Percentiles rank a stretch among this genome's conserved stretches.
Evolutionary conservation across 2,113 vertebrate species (phyloP).

Genomic region (Litocranius walleri): DNA sequence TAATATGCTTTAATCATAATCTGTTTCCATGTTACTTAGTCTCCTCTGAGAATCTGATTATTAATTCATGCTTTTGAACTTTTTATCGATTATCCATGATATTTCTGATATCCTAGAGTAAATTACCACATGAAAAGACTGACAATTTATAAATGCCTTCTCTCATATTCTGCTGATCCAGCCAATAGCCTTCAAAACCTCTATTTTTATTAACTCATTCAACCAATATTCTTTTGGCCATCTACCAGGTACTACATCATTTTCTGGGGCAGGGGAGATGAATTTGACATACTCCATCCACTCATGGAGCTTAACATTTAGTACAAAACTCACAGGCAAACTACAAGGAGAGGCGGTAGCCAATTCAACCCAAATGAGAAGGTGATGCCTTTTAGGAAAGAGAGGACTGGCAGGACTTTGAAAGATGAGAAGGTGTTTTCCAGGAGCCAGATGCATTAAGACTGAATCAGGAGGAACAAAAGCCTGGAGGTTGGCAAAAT

Average conservation of each 20-base stretch:
- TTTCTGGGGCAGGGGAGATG: background rate
- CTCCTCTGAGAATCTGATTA: background rate
- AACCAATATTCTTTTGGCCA: background rate
- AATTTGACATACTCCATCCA: background rate
- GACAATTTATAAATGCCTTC: background rate
- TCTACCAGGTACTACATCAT: background rate
- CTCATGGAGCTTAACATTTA: background rate
- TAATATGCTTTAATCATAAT: background rate
- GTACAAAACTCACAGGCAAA: background rate
- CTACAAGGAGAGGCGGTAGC: background rate
- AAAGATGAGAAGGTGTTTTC: background rate
- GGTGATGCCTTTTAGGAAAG: background rate
- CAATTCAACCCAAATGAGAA: background rate
- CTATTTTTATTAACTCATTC: constrained; percentile 24
- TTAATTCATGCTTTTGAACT: background rate
- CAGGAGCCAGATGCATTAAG: background rate
- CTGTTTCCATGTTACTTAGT: background rate
- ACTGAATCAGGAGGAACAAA: background rate
- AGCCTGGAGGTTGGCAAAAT: background rate
- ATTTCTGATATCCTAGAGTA: constrained; percentile 12
- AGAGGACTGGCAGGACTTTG: background rate
- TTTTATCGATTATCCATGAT: background rate
- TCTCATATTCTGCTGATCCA: background rate
- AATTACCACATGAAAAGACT: background rate
- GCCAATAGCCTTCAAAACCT: background rate